Evolutionary conservation across 2,113 vertebrate genomes (phyloP), one percentile per base, ranked within the genome.

Genomic region (Poeciliopsis turrubarensis): DNA sequence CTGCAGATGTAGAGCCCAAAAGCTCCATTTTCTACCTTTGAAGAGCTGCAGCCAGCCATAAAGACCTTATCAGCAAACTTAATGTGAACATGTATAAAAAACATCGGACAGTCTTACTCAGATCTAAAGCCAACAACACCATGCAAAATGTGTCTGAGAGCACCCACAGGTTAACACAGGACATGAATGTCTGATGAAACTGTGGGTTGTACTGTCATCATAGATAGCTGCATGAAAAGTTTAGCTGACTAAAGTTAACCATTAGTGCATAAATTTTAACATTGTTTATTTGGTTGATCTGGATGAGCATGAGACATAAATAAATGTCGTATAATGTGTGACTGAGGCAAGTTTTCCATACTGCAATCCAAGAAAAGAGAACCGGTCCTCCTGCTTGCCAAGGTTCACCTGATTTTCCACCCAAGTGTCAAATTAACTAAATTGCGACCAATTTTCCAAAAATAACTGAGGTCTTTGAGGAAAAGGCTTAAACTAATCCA

Each of bases 331-430:
- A 75, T 75, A 84, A 79, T 54, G 75, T 82, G 69, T 83, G 84
- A 87, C 83, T 76, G 73, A 87, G 66, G 70, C 69, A 64, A 88
- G 84, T 91, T 91, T 89, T 81, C 65, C 47, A 64, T 61, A 61
- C 65, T 7, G 5, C 62, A 30, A 61, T 65, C 73, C 63, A 30
- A 68, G 39, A 72, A 73, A 77, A 31, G 51, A 14, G 3, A 34
- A 54, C 19, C 19, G 6, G 4, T 31, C 11, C 27, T 22, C 31
- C 6, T 14, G 3, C 26, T 31, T 27, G 15, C 41, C 22, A 7
- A 13, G 15, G 7, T 61, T 73, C 77, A 85, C 80, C 87, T 69
- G 73, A 83, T 86, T 82, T 89, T 87, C 78, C 79, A 81, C 31
- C 80, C 75, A 75, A 29, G 27, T 62, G 63, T 29, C 74, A 64